Base-by-base conservation (phyloP, 2,797 vertebrate genomes). In the Aulostomus chinensis region DNA sequence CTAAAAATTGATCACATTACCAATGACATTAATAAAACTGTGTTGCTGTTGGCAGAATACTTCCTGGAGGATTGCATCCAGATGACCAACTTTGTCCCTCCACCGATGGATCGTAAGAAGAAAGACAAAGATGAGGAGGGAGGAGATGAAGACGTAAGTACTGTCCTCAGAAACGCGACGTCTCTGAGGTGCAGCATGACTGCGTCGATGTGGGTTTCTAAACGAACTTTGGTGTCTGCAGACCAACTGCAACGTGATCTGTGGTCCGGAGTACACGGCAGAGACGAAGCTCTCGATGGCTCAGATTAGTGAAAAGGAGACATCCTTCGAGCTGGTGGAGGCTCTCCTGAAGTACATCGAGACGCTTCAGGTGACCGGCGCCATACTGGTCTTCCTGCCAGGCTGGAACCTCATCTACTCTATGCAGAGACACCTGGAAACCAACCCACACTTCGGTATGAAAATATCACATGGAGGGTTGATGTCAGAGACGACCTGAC, bases 391-490 rank as follows among this genome's bases (percentile, higher is more conserved):
- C 55, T 99, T 98, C 81, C 88, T 99, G 51, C 94, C 97, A 3
- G 96, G 96, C 57, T 99, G 96, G 96, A 99, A 98, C 71, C 92
- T 98, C 78, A 98, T 99, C 73, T 95, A 90, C 49, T 94, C 94
- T 40, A 93, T 98, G 94, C 96, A 99, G 89, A 95, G 95, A 47
- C 93, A 96, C 80, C 89, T 98, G 67, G 95, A 98, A 90, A 93
- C 85, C 88, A 97, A 88, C 82, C 87, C 95, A 0, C 93, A 94
- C 83, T 98, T 98, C 5, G 92, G 97, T 99, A 89, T 3, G 9
- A 0, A n/a, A n/a, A n/a, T n/a, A n/a, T n/a, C n/a, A n/a, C n/a
- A n/a, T n/a, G n/a, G n/a, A n/a, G n/a, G n/a, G n/a, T n/a, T n/a
- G n/a, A n/a, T n/a, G n/a, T n/a, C n/a, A n/a, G n/a, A n/a, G n/a